phyloP scores from a whole-genome alignment of 2,888 invertebrate genomes.

The Ariolimax columbianus region DNA sequence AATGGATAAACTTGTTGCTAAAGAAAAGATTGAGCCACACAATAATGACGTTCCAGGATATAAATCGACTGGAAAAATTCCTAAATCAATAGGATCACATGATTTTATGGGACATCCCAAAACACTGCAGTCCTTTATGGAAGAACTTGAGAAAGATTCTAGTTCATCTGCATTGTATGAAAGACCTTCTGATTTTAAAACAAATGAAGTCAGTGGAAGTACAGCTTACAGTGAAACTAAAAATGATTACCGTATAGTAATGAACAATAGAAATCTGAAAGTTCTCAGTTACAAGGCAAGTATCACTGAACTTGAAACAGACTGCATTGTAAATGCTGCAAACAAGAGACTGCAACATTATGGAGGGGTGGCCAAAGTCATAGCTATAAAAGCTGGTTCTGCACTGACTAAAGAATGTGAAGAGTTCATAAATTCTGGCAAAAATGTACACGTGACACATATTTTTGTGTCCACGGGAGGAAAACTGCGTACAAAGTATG shows the following conservation, averaged over 20 bases:
- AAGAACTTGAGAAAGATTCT: neutral
- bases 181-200: neutral
- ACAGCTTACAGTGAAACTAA: neutral
- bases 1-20: too few relatives aligned
- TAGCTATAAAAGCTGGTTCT: constrained; percentile 40
- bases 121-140: too few relatives aligned
- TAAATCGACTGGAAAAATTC: too few relatives aligned
- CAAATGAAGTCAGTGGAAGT: neutral
- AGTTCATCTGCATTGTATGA: neutral
- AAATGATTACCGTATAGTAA: neutral
- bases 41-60: too few relatives aligned
- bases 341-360: constrained; percentile 42
- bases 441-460: constrained; percentile 24
- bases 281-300: constrained; percentile 41
- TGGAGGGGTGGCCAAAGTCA: constrained; percentile 52
- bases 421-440: neutral
- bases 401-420: constrained; percentile 36
- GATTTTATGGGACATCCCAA: too few relatives aligned
- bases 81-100: too few relatives aligned
- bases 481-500: constrained; percentile 34
- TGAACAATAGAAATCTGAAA: neutral
- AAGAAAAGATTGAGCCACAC: too few relatives aligned
- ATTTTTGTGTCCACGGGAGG: constrained; percentile 47
- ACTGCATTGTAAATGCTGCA: constrained; percentile 54
- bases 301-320: constrained; percentile 49